phyloP scores from a whole-genome alignment of 1,140 invertebrate species.

The Trichonephila inaurata region DNA sequence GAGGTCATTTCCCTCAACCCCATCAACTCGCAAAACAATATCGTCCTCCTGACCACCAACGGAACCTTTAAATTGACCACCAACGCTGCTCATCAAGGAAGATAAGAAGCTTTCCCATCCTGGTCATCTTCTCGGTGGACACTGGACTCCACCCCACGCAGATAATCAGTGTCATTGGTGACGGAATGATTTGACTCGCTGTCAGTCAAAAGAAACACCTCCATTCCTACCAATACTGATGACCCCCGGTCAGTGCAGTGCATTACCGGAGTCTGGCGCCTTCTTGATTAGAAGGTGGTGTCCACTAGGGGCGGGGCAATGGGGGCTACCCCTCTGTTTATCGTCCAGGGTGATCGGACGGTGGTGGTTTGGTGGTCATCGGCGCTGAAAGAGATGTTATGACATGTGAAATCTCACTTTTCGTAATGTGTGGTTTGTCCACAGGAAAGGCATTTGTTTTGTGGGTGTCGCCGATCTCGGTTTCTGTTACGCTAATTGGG shows the following conservation, averaged over 20 bases:
- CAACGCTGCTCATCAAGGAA: background rate
- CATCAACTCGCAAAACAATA: background rate
- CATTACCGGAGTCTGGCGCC: conserved; percentile 46
- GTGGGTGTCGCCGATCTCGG: background rate
- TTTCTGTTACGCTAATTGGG: background rate
- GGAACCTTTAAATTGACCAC: background rate
- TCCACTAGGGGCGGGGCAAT: background rate
- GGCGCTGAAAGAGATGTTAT: conserved; percentile 46
- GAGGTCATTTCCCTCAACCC: background rate
- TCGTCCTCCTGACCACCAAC: conserved; percentile 1
- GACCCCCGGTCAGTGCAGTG: conserved; percentile 28
- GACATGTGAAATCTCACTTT: conserved; percentile 49
- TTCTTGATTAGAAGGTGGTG: conserved; percentile 5
- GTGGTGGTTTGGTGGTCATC: conserved; percentile 10
- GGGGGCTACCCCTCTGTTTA: background rate
- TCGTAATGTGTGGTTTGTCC: background rate
- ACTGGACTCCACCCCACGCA: background rate
- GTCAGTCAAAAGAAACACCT: background rate
- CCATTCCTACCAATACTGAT: conserved; percentile 2
- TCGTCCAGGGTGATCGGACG: background rate
- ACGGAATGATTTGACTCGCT: conserved; percentile 41
- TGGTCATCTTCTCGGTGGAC: conserved; percentile 30
- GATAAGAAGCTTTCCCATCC: background rate
- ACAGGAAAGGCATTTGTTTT: background rate
- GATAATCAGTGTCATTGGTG: conserved; percentile 12